Conservation (phyloP, 2,888 invertebrate genomes). For the Polyploca ridens region DNA sequence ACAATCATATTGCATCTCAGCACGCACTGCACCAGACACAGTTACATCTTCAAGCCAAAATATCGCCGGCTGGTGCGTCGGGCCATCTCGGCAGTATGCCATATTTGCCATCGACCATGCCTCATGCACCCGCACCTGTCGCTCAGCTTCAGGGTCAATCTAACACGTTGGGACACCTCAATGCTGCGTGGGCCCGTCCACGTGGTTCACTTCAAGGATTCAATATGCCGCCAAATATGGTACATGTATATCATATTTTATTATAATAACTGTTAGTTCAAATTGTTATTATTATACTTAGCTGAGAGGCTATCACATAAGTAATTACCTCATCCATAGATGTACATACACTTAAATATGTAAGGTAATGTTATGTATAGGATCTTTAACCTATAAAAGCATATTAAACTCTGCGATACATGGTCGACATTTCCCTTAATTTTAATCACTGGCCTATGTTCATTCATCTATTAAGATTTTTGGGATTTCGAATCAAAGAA, state of each 20-base stretch:
- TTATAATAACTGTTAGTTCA: too few species aligned
- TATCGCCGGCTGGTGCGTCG: constrained; percentile 38
- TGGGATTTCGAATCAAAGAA: too few species aligned
- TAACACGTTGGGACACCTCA: constrained; percentile 58
- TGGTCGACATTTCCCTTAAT: too few species aligned
- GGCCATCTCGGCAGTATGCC: constrained; percentile 71
- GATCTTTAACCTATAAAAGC: too few species aligned
- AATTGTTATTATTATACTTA: too few species aligned
- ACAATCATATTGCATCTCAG: constrained; percentile 48
- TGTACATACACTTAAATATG: too few species aligned
- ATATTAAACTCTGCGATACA: too few species aligned
- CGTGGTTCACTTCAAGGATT: constrained; percentile 65
- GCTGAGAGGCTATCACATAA: too few species aligned
- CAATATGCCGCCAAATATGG: constrained; percentile 64
- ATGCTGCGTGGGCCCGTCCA: constrained; percentile 63
- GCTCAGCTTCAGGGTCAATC: constrained; percentile 47
- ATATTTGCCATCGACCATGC: constrained; percentile 60
- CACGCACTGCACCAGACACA: constrained; percentile 45
- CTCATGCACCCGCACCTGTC: constrained; percentile 44
- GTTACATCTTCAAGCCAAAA: constrained; percentile 54
- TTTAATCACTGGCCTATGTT: too few species aligned
- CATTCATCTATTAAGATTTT: too few species aligned
- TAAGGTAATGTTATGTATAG: too few species aligned
- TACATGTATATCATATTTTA: constrained; percentile 30
- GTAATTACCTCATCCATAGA: too few species aligned